These are phyloP conservation scores for Rhogogaster chlorosoma DNA, from an alignment of 2,888 invertebrate genomes.

Conservation along the genomic window DNA sequence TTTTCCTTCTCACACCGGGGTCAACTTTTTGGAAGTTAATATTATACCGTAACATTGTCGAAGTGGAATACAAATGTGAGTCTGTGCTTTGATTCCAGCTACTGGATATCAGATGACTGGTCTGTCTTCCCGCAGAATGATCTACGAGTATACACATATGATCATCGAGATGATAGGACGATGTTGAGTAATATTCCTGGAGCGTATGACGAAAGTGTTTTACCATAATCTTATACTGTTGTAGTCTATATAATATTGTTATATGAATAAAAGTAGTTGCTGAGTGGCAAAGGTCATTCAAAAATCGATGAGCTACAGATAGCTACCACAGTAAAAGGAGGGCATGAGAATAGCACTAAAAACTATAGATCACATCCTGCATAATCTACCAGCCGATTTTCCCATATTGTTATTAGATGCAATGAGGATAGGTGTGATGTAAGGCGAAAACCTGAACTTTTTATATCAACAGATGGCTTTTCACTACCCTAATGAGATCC, in stretches of 20 bases:
- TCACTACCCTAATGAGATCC: conserved; percentile 12
- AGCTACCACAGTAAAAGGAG: too few relatives aligned
- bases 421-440: not conserved
- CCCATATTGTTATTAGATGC: not conserved
- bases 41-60: not conserved
- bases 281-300: too few relatives aligned
- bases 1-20: not conserved
- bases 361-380: not conserved
- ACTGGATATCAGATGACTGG: conserved; percentile 64
- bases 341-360: too few relatives aligned
- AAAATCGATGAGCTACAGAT: too few relatives aligned
- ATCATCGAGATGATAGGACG: not conserved
- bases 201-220: conserved; percentile 13
- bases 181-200: not conserved
- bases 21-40: not conserved
- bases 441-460: not conserved
- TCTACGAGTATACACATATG: not conserved
- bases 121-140: conserved; percentile 52
- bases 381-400: not conserved
- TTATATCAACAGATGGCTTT: conserved; percentile 7
- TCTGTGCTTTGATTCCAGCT: conserved; percentile 56
- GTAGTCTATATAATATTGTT: conserved; percentile 25
- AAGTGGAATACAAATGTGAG: not conserved
- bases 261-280: not conserved
- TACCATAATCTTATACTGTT: conserved; percentile 29